A percentile compares a stretch with the other conserved stretches of the same genome.
Evolutionary conservation across 2,113 vertebrate species (phyloP).

Genomic region (Hylia prasina): DNA sequence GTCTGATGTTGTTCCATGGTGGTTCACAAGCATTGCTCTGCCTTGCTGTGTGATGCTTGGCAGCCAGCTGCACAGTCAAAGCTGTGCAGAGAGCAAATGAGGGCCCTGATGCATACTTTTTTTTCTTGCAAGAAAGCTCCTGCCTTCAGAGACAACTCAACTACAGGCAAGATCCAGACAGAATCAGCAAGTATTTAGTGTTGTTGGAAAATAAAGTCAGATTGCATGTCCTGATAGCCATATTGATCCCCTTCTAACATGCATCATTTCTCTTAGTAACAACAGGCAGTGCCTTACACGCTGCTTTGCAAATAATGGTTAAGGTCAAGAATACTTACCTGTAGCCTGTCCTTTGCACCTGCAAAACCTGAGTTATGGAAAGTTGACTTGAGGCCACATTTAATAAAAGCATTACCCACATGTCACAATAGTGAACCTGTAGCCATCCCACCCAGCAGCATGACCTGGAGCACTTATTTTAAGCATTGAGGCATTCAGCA

Average conservation of each 20-base stretch:
- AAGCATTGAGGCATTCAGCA: background rate
- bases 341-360: background rate
- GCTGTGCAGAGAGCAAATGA: background rate
- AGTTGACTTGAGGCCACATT: background rate
- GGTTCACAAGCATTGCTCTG: constrained; percentile 27
- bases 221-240: background rate
- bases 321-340: background rate
- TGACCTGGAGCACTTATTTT: background rate
- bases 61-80: background rate
- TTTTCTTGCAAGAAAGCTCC: background rate
- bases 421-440: background rate
- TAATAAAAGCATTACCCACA: background rate
- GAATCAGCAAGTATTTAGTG: background rate
- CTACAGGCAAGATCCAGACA: background rate
- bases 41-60: constrained; percentile 37
- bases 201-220: background rate
- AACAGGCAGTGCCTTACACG: background rate
- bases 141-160: background rate
- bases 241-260: background rate
- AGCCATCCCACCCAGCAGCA: background rate
- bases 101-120: background rate
- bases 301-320: background rate
- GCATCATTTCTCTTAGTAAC: background rate
- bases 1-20: constrained; percentile 18
- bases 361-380: background rate